phyloP scores from a whole-genome alignment of 1,140 invertebrate genomes.

The Lethrus apterus region DNA sequence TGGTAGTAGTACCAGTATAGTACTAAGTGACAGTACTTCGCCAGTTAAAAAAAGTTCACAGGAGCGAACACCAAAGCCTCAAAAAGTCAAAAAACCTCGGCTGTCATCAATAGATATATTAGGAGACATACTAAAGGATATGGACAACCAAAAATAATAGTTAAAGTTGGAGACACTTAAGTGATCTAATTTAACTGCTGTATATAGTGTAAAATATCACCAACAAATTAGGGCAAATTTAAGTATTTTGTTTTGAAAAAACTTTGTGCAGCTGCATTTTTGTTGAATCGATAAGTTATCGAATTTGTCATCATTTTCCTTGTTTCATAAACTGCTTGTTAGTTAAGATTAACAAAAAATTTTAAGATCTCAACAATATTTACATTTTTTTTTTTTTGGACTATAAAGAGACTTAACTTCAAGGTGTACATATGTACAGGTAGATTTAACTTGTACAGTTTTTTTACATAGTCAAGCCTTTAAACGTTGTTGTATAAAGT shows the following conservation, averaged over 20 bases:
- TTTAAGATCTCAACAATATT: slow-evolving; percentile 18
- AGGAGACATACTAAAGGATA: slow-evolving; percentile 39
- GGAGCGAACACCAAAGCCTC: slow-evolving; percentile 21
- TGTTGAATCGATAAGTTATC: neutral
- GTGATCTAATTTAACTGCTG: neutral
- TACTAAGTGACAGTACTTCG: too few relatives aligned
- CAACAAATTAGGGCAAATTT: neutral
- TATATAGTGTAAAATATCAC: slow-evolving; percentile 8
- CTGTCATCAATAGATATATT: slow-evolving; percentile 34
- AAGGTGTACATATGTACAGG: slow-evolving; percentile 24
- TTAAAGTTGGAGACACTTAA: neutral
- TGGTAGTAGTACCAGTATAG: too few relatives aligned
- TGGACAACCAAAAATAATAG: slow-evolving; percentile 31
- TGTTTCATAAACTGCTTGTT: neutral
- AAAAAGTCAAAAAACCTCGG: slow-evolving; percentile 32
- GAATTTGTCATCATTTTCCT: slow-evolving; percentile 8
- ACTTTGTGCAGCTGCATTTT: slow-evolving; percentile 12
- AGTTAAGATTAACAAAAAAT: neutral
- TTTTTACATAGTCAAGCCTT: slow-evolving; percentile 25
- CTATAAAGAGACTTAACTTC: slow-evolving; percentile 12
- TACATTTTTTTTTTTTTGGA: slow-evolving; percentile 4
- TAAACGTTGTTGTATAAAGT: slow-evolving; percentile 23
- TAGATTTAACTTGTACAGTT: slow-evolving; percentile 24
- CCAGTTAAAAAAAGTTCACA: slow-evolving; percentile 15
- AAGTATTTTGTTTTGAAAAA: neutral